Conservation (phyloP, 2,797 vertebrate species). For the Choloepus didactylus region DNA sequence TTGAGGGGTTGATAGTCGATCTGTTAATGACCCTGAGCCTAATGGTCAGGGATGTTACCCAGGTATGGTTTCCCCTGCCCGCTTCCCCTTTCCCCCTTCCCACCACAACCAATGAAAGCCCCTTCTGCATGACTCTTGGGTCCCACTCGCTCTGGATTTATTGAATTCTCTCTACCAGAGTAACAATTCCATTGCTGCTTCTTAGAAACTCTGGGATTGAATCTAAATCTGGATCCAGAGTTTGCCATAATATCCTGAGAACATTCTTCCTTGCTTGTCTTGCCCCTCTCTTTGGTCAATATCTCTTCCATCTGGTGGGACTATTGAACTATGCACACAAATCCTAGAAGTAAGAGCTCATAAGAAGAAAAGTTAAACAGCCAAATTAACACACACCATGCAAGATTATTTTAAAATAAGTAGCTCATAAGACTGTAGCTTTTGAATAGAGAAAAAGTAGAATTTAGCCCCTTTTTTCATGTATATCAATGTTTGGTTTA, state of each 20-base stretch:
- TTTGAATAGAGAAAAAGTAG: background rate
- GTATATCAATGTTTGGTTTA: background rate
- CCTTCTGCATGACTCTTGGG: background rate
- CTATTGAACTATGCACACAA: background rate
- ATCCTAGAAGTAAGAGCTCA: background rate
- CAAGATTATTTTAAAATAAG: background rate
- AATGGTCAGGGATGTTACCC: background rate
- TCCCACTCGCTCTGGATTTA: background rate
- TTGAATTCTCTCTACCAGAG: background rate
- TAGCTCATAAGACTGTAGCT: background rate
- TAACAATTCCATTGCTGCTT: background rate
- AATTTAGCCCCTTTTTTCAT: background rate
- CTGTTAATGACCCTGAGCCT: background rate
- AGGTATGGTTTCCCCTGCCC: background rate
- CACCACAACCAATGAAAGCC: background rate
- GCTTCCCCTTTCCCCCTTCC: too few relatives aligned
- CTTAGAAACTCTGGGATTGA: background rate
- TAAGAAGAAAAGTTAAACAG: background rate
- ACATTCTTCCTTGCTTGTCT: background rate
- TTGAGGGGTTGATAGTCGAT: background rate
- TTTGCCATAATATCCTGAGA: background rate
- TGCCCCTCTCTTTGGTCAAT: background rate
- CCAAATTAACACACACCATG: background rate
- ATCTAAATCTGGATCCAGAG: constrained; percentile 14
- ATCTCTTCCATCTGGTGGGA: background rate